Evolutionary conservation across 2,888 invertebrate species (phyloP), one percentile per base, ranked within the genome.

Genomic region (Scaptomyza tumidula): DNA sequence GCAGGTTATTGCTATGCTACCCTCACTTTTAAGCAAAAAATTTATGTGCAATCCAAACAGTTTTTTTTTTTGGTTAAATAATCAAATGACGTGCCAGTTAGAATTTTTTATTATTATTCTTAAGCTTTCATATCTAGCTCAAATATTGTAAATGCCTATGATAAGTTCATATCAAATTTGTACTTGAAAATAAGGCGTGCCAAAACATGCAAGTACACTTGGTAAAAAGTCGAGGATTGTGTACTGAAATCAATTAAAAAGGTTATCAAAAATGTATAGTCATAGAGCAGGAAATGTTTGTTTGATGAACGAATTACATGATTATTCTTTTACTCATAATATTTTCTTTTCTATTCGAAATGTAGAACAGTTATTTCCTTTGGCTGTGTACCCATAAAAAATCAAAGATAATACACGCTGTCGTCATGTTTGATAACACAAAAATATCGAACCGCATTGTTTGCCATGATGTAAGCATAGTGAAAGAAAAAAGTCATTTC

Each of bases 371-470:
- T 9, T n/a, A 4, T 9, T 27, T n/a, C 35, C 10, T 31, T 5
- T 11, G 6, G 9, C n/a, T n/a, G 63, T 14, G 27, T 6, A 37
- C 6, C 7, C 52, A 33, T 7, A 16, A 54, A 50, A 29, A 63
- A 75, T 75, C 63, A 63, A 35, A 66, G 13, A 27, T 57, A 49
- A 9, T 11, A 6, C 7, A 65, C 70, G 70, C 70, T 52, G 62
- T 66, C 75, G 71, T 75, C 75, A 75, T 75, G 59, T 66, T 60
- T 52, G 75, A 75, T 75, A 75, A 75, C 59, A 50, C 9, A 41
- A 16, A 39, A 55, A 16, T 65, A 75, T 75, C 70, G 75, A 73
- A 58, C 57, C 55, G 37, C 55, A 59, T 53, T 62, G 56, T n/a
- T 37, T 41, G 48, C 24, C 44, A 62, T 75, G 75, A 75, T 75